These are phyloP conservation scores for Dusona sp. DNA, from an alignment of 2,888 invertebrate species.

Conservation along the genomic window DNA sequence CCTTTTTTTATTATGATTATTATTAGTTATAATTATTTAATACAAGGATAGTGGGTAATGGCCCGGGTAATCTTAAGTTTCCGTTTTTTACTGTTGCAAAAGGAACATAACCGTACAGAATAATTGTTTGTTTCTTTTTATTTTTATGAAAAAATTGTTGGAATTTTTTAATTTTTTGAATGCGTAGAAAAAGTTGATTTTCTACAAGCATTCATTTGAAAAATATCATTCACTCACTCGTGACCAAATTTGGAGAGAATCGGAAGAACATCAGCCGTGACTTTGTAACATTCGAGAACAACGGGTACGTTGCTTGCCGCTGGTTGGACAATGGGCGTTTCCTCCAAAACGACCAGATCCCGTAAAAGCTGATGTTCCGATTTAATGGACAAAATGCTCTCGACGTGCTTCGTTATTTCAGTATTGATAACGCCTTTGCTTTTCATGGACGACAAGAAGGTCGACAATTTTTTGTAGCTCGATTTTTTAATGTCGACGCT, in stretches of 20 bases:
- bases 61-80: no score
- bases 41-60: no score
- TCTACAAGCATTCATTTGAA: neutral
- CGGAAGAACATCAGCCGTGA: conserved; percentile 89
- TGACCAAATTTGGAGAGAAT: conserved; percentile 87
- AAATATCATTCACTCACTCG: conserved; percentile 82
- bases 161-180: no score
- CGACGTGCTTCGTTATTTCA: conserved; percentile 90
- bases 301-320: conserved; percentile 85
- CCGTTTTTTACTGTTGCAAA: no score
- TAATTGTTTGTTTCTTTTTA: no score
- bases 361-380: conserved; percentile 86
- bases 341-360: conserved; percentile 84
- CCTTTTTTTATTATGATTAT: no score
- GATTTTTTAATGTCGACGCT: conserved; percentile 95
- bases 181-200: neutral
- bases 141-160: no score
- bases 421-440: conserved; percentile 80
- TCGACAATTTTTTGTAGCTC: conserved; percentile 94
- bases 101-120: no score
- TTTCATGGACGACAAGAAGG: conserved; percentile 92
- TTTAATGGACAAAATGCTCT: conserved; percentile 87
- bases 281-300: conserved; percentile 89
- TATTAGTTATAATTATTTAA: no score
- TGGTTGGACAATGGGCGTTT: conserved; percentile 59